A percentile compares a stretch with the other conserved stretches of the same genome.
phyloP scores from a whole-genome alignment of 2,888 invertebrate genomes.

The Drosophila atripex region DNA sequence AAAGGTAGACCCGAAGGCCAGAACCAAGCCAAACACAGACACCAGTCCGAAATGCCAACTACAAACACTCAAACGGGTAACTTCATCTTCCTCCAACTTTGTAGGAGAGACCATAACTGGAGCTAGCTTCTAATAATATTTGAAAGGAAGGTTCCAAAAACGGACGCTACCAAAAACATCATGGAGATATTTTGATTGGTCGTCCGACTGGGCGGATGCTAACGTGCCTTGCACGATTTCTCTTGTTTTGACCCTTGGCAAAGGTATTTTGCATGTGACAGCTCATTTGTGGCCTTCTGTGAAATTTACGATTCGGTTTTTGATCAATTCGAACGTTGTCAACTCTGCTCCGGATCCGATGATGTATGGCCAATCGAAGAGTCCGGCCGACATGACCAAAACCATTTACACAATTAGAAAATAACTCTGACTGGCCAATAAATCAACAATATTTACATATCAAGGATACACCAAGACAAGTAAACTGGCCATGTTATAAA shows the following conservation, averaged over 20 bases:
- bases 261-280: slow-evolving; percentile 47
- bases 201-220: slow-evolving; percentile 27
- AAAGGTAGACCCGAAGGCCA: slow-evolving; percentile 42
- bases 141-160: slow-evolving; percentile 24
- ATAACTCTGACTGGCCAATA: slow-evolving; percentile 39
- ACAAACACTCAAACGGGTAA: slow-evolving; percentile 9
- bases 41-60: slow-evolving; percentile 16
- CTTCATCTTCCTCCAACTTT: not conserved
- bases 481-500: slow-evolving; percentile 13
- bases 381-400: slow-evolving; percentile 24
- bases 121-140: slow-evolving; percentile 25
- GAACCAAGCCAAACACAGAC: slow-evolving; percentile 38
- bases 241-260: slow-evolving; percentile 1
- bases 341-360: slow-evolving; percentile 18
- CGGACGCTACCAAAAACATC: slow-evolving; percentile 6
- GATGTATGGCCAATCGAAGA: slow-evolving; percentile 49
- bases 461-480: not conserved
- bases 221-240: slow-evolving; percentile 11
- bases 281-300: slow-evolving; percentile 32
- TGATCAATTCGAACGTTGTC: slow-evolving; percentile 36
- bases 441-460: slow-evolving; percentile 34
- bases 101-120: slow-evolving; percentile 3
- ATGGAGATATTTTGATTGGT: slow-evolving; percentile 5
- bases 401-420: slow-evolving; percentile 55
- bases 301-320: slow-evolving; percentile 34